Evolutionary conservation across 2,113 vertebrate genomes (phyloP), one percentile per base, ranked within the genome.

Genomic region (Phaetusa simplex): DNA sequence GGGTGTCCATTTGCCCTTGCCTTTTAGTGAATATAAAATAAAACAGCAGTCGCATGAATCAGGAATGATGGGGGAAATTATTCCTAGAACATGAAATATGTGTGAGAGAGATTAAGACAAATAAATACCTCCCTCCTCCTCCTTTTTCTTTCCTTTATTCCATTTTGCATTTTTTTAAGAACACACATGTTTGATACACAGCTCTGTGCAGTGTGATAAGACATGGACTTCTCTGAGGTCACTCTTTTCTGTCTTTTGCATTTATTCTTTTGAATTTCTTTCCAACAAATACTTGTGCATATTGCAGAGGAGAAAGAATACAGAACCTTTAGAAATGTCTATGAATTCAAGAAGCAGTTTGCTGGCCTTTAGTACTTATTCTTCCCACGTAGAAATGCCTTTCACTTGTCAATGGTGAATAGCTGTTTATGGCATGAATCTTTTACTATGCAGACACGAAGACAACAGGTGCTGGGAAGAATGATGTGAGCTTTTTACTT

Each of bases 61-160:
- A 43, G 50, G 73, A 96, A 93, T 86, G 77, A 79, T 40, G 17
- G 32, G 61, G 26, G 24, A 96, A 87, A 90, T 58, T 72, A 85
- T 62, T 96, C 94, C 79, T 74, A 56, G 50, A 86, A 88, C 15
- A 69, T 78, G 29, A 95, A 97, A 79, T 85, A 76, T 70, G 81
- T 88, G 86, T 72, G 55, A 72, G 62, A 86, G 80, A 87, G 95
- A 98, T 97, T 98, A 96, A 96, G 95, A 97, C 91, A 95, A 96
- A 97, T 83, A 96, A 95, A 90, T 90, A 92, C 78, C 88, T 86
- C 34, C 62, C 77, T 85, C n/a, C 50, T 81, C 52, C 36, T 93
- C 24, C 18, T 70, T 78, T 65, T 86, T 74, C 72, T 40, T 52
- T 53, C 10, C 49, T 82, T 94, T 86, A 56, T 66, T 45, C 32